Evolutionary conservation across 2,113 vertebrate species (phyloP).

Genomic region (Brienomyrus longianalis): DNA sequence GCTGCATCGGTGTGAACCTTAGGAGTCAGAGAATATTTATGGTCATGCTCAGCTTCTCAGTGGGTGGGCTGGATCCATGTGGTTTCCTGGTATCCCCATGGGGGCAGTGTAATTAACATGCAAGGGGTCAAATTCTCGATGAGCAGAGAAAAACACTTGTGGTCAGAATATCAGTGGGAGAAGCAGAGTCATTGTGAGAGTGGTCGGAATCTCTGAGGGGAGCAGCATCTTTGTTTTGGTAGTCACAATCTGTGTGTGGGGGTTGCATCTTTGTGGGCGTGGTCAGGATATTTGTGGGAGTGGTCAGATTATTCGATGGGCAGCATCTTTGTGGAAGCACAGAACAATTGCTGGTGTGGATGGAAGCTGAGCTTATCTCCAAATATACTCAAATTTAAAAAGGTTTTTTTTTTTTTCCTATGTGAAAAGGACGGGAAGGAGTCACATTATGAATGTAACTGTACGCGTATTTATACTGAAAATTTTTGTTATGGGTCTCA

Average conservation of each 20-base stretch:
- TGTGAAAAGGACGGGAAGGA: no score
- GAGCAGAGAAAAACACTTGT: not conserved
- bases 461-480: no score
- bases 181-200: not conserved
- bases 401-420: no score
- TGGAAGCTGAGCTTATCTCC: no score
- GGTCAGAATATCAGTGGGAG: not conserved
- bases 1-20: not conserved
- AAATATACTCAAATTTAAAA: no score
- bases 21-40: not conserved
- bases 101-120: not conserved
- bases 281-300: not conserved
- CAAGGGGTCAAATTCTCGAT: not conserved
- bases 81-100: not conserved
- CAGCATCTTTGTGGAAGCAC: no score
- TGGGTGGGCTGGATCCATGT: not conserved
- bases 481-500: no score
- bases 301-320: not conserved
- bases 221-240: no score
- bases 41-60: not conserved
- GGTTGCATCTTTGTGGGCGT: not conserved
- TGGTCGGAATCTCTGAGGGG: not conserved
- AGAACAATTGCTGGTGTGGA: no score
- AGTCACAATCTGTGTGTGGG: not conserved
- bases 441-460: no score